Conservation (phyloP, 2,888 invertebrate genomes). For the Tridacna crocea region DNA sequence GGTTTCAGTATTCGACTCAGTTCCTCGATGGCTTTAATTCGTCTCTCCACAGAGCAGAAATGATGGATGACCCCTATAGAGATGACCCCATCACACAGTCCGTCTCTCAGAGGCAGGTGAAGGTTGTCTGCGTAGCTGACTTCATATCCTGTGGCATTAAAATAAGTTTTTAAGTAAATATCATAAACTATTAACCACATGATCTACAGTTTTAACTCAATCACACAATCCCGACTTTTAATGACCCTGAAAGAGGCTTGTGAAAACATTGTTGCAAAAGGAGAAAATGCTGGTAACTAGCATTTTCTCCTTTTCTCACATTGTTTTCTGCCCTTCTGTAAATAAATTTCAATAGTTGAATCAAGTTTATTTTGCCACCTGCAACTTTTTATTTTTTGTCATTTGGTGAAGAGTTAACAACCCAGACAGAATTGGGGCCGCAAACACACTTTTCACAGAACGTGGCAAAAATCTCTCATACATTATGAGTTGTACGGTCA, state of each 20-base stretch:
- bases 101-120: constrained; percentile 80
- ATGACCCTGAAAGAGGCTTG: background rate
- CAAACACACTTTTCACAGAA: no score
- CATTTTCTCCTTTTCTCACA: constrained; percentile 1
- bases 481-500: no score
- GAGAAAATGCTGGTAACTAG: background rate
- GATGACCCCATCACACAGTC: constrained; percentile 96
- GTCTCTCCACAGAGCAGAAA: constrained; percentile 96
- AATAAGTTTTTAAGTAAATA: background rate
- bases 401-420: no score
- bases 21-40: constrained; percentile 90
- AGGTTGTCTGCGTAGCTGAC: constrained; percentile 93
- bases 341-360: no score
- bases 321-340: no score
- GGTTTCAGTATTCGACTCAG: constrained; percentile 90
- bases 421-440: no score
- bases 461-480: no score
- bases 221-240: no score
- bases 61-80: constrained; percentile 99
- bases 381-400: no score
- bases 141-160: constrained; percentile 84
- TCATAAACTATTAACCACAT: background rate
- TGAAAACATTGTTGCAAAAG: constrained; percentile 10
- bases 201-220: background rate
- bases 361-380: no score